These are phyloP conservation scores for Pristionchus fissidentatus DNA, from an alignment of 2,888 invertebrate genomes.

Conservation along the genomic window DNA sequence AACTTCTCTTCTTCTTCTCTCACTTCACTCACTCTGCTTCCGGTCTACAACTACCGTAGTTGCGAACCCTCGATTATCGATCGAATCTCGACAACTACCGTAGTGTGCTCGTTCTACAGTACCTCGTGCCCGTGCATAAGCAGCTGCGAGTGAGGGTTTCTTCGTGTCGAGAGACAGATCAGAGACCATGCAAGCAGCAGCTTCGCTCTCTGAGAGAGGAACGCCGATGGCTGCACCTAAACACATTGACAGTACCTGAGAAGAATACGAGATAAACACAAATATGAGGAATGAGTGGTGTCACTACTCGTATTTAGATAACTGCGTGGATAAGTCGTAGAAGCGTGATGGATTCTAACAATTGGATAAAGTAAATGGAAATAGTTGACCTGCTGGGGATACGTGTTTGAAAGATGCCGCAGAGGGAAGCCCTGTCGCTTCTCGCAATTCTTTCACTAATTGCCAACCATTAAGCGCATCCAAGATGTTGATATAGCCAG, in stretches of 20 bases:
- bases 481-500: conserved; percentile 96
- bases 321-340: neutral
- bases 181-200: conserved; percentile 92
- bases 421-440: conserved; percentile 84
- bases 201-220: conserved; percentile 85
- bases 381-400: conserved; percentile 86
- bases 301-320: no score
- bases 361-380: neutral
- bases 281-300: neutral
- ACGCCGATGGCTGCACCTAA: conserved; percentile 89
- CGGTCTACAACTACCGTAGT: conserved; percentile 8
- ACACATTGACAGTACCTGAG: conserved; percentile 43
- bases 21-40: conserved; percentile 27
- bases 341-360: conserved; percentile 47
- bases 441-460: conserved; percentile 89
- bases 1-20: conserved; percentile 20
- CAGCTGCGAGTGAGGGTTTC: conserved; percentile 83
- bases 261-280: neutral
- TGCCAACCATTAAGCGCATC: conserved; percentile 98
- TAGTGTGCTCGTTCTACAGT: neutral
- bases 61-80: neutral
- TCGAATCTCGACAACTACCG: neutral
- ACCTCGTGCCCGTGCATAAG: conserved; percentile 93
- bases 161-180: conserved; percentile 82
- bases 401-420: conserved; percentile 98